Evolutionary conservation across 2,888 invertebrate species (phyloP).

Genomic region (Monopis laevigella): DNA sequence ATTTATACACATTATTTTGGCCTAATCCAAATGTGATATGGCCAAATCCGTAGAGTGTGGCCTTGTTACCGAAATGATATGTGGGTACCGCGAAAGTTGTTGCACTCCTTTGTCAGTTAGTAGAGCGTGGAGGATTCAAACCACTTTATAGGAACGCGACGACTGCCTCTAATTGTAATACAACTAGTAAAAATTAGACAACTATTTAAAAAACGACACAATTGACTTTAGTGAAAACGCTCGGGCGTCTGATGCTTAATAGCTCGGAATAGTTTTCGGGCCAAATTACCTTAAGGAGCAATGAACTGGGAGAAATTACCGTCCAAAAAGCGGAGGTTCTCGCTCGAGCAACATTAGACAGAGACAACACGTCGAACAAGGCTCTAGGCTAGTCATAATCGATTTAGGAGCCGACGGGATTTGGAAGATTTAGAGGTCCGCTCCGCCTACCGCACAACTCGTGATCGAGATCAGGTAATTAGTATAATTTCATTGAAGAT

Average conservation of each 20-base stretch:
- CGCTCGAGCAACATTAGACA: constrained; percentile 45
- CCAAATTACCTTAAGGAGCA: constrained; percentile 35
- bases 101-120: constrained; percentile 25
- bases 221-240: not conserved
- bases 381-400: constrained; percentile 56
- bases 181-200: not conserved
- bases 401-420: constrained; percentile 50
- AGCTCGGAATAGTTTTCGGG: constrained; percentile 4
- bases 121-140: constrained; percentile 34
- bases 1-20: too few species aligned
- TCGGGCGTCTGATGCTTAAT: not conserved
- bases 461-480: constrained; percentile 55
- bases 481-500: constrained; percentile 54
- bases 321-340: constrained; percentile 43
- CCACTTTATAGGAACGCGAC: not conserved
- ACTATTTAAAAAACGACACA: not conserved
- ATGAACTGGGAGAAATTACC: constrained; percentile 51
- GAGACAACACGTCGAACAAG: constrained; percentile 44
- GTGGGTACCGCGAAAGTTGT: constrained; percentile 38
- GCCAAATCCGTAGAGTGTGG: too few species aligned
- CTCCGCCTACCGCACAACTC: constrained; percentile 37
- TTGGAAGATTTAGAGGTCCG: constrained; percentile 37
- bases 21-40: too few species aligned
- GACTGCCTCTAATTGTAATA: constrained; percentile 2
- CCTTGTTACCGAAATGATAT: not conserved